Percentiles rank a stretch among this genome's conserved stretches.
These are phyloP conservation scores for Thaumatotibia leucotreta DNA, from an alignment of 1,140 invertebrate species.

Conservation along the genomic window DNA sequence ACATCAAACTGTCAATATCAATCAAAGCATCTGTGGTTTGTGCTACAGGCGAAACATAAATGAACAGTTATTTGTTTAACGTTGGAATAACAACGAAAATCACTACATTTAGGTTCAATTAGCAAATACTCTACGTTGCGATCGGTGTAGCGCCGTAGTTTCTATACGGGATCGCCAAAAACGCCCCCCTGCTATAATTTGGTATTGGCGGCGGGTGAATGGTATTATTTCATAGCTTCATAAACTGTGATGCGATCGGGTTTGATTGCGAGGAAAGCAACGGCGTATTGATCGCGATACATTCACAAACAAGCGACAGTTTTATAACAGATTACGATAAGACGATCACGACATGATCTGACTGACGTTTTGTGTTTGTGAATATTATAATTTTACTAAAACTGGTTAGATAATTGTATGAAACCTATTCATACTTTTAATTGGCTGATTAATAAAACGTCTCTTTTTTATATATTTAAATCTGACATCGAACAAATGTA, in stretches of 20 bases:
- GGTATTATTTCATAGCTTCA: constrained; percentile 24
- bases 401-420: not conserved
- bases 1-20: not conserved
- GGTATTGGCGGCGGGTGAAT: constrained; percentile 15
- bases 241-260: constrained; percentile 22
- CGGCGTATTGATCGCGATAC: constrained; percentile 23
- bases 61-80: not conserved
- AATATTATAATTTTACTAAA: not conserved
- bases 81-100: not conserved
- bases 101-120: not conserved
- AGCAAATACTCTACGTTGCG: not conserved
- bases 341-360: no score
- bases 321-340: constrained; percentile 21
- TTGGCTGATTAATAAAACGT: no score
- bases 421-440: no score
- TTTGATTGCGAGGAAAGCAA: constrained; percentile 24
- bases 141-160: not conserved
- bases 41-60: not conserved
- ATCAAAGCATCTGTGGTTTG: not conserved
- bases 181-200: not conserved
- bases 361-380: not conserved
- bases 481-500: no score
- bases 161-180: not conserved
- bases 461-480: no score
- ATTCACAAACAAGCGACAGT: constrained; percentile 21